phyloP scores from a whole-genome alignment of 2,888 invertebrate species.

The Xanthostigma xanthostigma region DNA sequence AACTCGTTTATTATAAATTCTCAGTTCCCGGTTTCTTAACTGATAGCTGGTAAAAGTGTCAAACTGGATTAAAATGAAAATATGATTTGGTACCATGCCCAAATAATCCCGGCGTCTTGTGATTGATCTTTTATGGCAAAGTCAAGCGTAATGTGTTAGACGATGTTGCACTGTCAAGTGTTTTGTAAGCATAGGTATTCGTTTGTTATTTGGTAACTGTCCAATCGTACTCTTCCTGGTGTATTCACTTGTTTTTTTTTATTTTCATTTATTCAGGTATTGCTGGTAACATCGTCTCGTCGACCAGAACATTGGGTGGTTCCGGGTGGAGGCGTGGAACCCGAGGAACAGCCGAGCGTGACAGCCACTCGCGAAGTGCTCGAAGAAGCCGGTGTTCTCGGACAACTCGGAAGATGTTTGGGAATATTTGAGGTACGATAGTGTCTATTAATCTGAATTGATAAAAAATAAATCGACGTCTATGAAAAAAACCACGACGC shows the following conservation, averaged over 20 bases:
- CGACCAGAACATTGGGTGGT: slow-evolving; percentile 90
- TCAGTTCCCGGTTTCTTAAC: too few relatives aligned
- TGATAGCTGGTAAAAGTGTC: too few relatives aligned
- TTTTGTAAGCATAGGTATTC: not conserved
- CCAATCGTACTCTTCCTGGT: not conserved
- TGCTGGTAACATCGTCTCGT: slow-evolving; percentile 83
- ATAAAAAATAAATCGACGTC: too few relatives aligned
- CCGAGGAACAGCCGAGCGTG: slow-evolving; percentile 76
- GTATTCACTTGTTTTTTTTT: slow-evolving; percentile 6
- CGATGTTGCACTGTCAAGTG: slow-evolving; percentile 2
- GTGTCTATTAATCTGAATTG: too few relatives aligned
- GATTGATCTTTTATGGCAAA: too few relatives aligned
- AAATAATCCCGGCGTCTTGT: too few relatives aligned
- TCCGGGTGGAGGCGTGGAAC: slow-evolving; percentile 94
- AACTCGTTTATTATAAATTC: too few relatives aligned
- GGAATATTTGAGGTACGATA: slow-evolving; percentile 81
- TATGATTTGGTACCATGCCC: too few relatives aligned
- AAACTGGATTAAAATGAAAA: too few relatives aligned
- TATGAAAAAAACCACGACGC: too few relatives aligned
- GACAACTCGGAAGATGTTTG: slow-evolving; percentile 74
- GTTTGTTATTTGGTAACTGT: not conserved
- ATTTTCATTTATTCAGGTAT: slow-evolving; percentile 50
- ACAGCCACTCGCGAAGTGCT: slow-evolving; percentile 88
- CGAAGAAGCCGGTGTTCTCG: slow-evolving; percentile 93
- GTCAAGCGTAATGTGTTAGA: too few relatives aligned